Base-by-base conservation (phyloP, 2,113 vertebrate species). In the Cynoglossus semilaevis region DNA sequence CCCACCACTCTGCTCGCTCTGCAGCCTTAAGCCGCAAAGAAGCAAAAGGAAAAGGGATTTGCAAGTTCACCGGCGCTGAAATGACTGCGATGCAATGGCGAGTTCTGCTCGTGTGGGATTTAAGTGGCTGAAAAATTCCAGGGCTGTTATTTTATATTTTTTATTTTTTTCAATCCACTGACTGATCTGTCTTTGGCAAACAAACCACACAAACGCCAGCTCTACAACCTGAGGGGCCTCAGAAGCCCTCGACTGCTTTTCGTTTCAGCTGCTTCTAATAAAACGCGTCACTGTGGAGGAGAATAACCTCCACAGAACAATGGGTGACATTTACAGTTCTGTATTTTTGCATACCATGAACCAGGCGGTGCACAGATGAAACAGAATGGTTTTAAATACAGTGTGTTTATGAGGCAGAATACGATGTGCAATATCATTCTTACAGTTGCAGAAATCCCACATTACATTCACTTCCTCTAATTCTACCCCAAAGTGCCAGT, bases 101-200 rank as follows among this genome's bases (percentile, higher is more conserved):
- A 65, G 47, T 85, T 77, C 56, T 70, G 68, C 80, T 81, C 63
- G 29, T 75, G 80, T 82, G 66, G 82, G 82, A 84, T 85, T 88
- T 86, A 84, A 85, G 73, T 79, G 79, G 69, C 68, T 74, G 84
- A 64, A 66, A 83, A 83, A 83, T 73, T 80, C 16, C 46, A 76
- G 70, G 78, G 77, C 74, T 60, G 70, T 76, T 83, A 11, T 76
- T 73, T 74, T 82, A 29, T 29, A 72, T 82, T 51, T 75, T 72
- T 67, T 35, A 50, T 71, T 72, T 59, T 78, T 80, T 82, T 84
- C 76, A 83, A 85, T 83, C 75, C 81, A 67, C 66, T 55, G 72
- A 65, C 84, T 76, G 83, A 84, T 85, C 76, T 77, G 70, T 77
- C 77, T 84, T 79, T 79, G 78, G 72, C 60, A 77, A 80, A 81